Base-by-base conservation (phyloP, 2,113 vertebrate genomes). In the Apodemus speciosus region DNA sequence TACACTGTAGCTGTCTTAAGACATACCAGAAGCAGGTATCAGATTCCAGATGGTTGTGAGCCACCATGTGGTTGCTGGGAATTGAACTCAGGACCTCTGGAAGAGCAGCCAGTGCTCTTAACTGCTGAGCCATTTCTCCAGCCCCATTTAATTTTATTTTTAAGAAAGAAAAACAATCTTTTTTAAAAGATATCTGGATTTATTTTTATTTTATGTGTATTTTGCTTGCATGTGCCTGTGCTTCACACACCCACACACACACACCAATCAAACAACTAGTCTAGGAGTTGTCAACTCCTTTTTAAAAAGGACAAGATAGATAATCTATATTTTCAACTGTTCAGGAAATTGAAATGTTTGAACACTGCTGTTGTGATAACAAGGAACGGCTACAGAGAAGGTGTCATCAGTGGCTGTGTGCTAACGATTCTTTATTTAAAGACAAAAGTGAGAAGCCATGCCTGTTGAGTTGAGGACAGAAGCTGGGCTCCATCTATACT, bases 361-460 rank as follows among this genome's bases (percentile, higher is more conserved):
- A 62, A 25, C 7, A 25, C 43, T 27, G 10, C n/a, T 73, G 9
- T 58, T 76, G n/a, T 32, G 46, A 64, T 51, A 68, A 2, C 2
- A 9, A 87, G 56, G 43, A 58, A 20, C n/a, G 40, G 14, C 4
- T 9, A 13, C 11, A 71, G 46, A n/a, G 1, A 7, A 20, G 38
- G 76, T 3, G 3, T 23, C 88, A 49, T 23, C 58, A 81, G 72
- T 62, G 72, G 66, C 72, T 77, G 15, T 27, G 32, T 60, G 40
- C 84, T 79, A 85, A 71, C 76, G 81, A 90, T 93, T 76, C 43
- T 64, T 56, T 87, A 89, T 87, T 89, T 79, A 85, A 15, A 86
- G 90, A 66, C n/a, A 43, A 4, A 43, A 11, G 6, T n/a, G 20
- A 73, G 40, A 43, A 27, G 60, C 46, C 0, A 0, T 69, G 66